Base-by-base conservation (phyloP, 2,797 vertebrate genomes). In the Melanotaenia maccullochi region DNA sequence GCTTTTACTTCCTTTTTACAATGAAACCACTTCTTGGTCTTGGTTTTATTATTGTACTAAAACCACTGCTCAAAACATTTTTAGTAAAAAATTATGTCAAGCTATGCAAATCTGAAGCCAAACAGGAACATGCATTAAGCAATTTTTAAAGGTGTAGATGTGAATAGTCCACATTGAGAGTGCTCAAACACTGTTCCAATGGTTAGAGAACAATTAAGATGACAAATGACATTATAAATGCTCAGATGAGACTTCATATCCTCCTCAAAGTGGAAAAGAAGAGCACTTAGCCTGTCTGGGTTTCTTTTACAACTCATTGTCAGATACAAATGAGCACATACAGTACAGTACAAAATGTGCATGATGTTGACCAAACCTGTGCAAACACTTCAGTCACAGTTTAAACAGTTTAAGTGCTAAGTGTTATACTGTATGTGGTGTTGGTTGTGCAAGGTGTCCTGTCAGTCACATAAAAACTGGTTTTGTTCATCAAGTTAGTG, bases 301-400 rank as follows among this genome's bases (percentile, higher is more conserved):
- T 55, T 4, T 65, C 9, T 60, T 44, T 63, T 25, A 24, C 79
- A 42, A 63, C 54, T 68, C 51, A 44, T 32, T 71, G 60, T 57
- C 30, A 5, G 25, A 40, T 35, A 44, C 58, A 76, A 73, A 82
- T 66, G 24, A 35, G 81, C 24, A 80, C 81, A 77, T 30, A 16
- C 0, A 24, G 72, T 77, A 36, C 76, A 60, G 76, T 38, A 89
- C 75, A 76, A 64, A 75, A 75, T 78, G 79, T 79, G 2, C 61
- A 38, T 3, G 0, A 28, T 64, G 64, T 20, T 71, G 60, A 75
- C 38, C 44, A 1, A 60, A 51, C 61, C 44, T 81, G 65, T 49
- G 73, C 63, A 81, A 87, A 87, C 76, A 78, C 67, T 68, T 59
- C 11, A 47, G 60, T n/a, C 28, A 25, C 32, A 71, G 61, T 72